These are phyloP conservation scores for Seira sanloemensis DNA, from an alignment of 2,888 invertebrate genomes.

Conservation along the genomic window DNA sequence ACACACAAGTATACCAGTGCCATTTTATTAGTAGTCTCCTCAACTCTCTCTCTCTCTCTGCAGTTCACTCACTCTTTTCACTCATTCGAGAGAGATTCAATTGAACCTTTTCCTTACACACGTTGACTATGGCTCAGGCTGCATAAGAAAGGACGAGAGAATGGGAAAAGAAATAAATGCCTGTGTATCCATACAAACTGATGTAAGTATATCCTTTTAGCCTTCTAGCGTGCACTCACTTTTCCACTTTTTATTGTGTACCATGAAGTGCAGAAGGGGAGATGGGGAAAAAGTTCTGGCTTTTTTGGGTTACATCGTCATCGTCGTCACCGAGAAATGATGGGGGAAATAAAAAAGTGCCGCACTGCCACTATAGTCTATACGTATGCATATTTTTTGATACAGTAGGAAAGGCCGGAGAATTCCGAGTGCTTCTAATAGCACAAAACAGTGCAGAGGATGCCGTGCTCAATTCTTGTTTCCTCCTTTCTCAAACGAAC, in stretches of 20 bases:
- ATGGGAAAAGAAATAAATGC: not conserved
- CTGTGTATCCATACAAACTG: not conserved
- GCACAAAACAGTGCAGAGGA: no score
- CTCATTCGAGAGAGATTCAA: conserved; percentile 39
- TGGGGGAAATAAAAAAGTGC: conserved; percentile 33
- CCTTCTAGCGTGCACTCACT: not conserved
- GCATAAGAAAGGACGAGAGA: not conserved
- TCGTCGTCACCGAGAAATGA: conserved; percentile 19
- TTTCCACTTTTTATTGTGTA: no score
- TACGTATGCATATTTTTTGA: not conserved
- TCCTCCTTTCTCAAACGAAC: no score
- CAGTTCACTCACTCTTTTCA: not conserved
- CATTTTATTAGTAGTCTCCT: conserved; percentile 33
- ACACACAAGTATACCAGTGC: conserved; percentile 11
- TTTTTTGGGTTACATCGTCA: conserved; percentile 31
- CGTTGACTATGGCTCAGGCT: not conserved
- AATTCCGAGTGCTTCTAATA: no score
- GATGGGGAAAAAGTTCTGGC: not conserved
- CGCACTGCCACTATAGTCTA: conserved; percentile 36
- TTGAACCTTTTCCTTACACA: conserved; percentile 33
- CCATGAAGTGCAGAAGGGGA: not conserved
- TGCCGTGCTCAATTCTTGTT: no score
- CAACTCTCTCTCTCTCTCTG: not conserved
- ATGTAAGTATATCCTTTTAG: no score
- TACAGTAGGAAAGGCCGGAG: no score